These are phyloP conservation scores for Thymelicus acteon DNA, from an alignment of 2,888 invertebrate genomes.

Conservation along the genomic window DNA sequence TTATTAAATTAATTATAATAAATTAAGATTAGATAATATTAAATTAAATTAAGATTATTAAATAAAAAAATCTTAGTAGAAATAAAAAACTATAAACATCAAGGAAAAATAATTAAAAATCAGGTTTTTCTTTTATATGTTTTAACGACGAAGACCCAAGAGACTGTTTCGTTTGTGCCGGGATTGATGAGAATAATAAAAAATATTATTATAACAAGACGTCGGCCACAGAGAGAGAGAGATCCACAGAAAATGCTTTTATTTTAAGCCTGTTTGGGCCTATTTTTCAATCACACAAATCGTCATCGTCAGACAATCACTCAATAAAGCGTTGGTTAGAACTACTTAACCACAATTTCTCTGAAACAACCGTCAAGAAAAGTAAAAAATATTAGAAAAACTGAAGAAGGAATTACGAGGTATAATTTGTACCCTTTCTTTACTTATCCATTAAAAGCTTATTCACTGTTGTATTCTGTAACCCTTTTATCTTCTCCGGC, in stretches of 20 bases:
- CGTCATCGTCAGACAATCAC: conserved; percentile 6
- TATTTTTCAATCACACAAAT: conserved; percentile 16
- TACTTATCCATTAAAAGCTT: conserved; percentile 4
- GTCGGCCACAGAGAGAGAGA: background rate
- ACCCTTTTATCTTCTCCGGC: conserved; percentile 18
- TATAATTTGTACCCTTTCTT: conserved; percentile 8
- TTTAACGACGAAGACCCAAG: background rate
- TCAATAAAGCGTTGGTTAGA: conserved; percentile 16
- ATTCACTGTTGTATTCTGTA: conserved; percentile 3
- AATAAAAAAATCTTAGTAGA: too few relatives aligned
- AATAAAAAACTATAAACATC: too few relatives aligned
- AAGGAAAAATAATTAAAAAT: too few relatives aligned
- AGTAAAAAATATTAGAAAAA: conserved; percentile 1
- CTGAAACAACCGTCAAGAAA: background rate
- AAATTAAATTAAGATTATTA: too few relatives aligned
- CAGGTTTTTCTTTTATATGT: too few relatives aligned
- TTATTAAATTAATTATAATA: too few relatives aligned
- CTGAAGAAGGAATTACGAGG: conserved; percentile 2
- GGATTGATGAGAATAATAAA: background rate
- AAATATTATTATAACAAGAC: background rate
- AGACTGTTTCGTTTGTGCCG: background rate
- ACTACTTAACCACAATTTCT: conserved; percentile 21
- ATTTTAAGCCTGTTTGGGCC: background rate
- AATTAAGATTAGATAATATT: too few relatives aligned
- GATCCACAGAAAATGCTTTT: background rate